Evolutionary conservation across 2,797 vertebrate species (phyloP).

Genomic region (Lerista edwardsae): DNA sequence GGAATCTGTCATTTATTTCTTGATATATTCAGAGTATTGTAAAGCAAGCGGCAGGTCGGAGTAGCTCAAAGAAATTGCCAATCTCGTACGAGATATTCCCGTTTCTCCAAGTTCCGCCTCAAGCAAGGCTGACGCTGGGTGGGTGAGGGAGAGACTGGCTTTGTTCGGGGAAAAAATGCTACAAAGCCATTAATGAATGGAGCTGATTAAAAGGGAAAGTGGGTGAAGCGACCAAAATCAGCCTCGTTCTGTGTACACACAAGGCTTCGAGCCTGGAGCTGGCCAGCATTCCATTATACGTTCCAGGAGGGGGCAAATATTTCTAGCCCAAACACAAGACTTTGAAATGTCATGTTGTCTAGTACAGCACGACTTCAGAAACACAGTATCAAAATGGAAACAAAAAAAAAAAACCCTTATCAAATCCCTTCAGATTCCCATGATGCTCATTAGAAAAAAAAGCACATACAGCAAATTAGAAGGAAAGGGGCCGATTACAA

Average conservation of each 20-base stretch:
- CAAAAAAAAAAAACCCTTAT: neutral
- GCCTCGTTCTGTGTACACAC: neutral
- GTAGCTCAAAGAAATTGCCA: constrained; percentile 6
- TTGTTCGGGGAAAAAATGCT: constrained; percentile 18
- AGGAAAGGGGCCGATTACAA: constrained; percentile 22
- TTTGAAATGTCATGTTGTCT: neutral
- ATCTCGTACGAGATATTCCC: neutral
- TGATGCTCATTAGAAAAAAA: constrained; percentile 19
- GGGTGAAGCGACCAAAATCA: neutral
- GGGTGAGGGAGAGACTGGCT: neutral
- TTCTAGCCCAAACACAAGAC: neutral
- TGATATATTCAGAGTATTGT: constrained; percentile 9
- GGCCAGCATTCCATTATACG: neutral
- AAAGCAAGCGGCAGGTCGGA: neutral
- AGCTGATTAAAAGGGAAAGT: neutral
- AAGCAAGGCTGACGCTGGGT: neutral
- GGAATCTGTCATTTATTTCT: constrained; percentile 15
- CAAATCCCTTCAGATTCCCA: neutral
- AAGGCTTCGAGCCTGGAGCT: neutral
- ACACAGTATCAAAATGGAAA: neutral
- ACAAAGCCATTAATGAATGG: neutral
- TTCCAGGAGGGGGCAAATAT: neutral
- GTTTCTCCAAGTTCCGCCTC: neutral
- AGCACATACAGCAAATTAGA: neutral
- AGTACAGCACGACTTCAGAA: neutral